phyloP scores from a whole-genome alignment of 2,797 vertebrate genomes.

The Bradypodion ventrale region DNA sequence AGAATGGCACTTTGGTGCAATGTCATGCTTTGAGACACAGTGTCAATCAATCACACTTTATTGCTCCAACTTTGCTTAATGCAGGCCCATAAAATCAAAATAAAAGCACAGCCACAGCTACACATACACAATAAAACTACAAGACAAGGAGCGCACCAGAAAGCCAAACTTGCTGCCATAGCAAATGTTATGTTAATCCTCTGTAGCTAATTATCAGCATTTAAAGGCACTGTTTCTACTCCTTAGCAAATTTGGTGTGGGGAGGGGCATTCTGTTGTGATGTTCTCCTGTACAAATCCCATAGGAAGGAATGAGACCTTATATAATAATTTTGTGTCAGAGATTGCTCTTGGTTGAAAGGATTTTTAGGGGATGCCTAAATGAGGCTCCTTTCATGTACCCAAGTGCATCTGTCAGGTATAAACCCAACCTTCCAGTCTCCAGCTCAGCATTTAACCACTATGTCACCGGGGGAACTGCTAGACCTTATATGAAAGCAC shows the following conservation, averaged over 20 bases:
- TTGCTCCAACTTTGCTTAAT: constrained; percentile 45
- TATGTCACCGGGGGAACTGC: no score
- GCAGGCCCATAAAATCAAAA: constrained; percentile 39
- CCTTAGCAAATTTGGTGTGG: not conserved
- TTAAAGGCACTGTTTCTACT: not conserved
- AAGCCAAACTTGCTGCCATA: constrained; percentile 26
- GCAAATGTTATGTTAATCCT: not conserved
- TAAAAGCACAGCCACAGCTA: constrained; percentile 21
- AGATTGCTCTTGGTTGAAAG: no score
- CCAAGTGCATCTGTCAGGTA: no score
- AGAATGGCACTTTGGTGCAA: constrained; percentile 23
- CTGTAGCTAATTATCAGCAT: constrained; percentile 15
- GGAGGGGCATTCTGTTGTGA: not conserved
- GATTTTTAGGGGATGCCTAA: no score
- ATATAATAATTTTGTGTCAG: no score
- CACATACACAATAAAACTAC: constrained; percentile 18
- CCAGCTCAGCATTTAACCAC: no score
- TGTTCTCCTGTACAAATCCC: not conserved
- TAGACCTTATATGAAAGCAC: no score
- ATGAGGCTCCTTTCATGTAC: no score
- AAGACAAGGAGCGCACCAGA: constrained; percentile 10
- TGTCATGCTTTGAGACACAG: constrained; percentile 15
- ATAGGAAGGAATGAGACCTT: not conserved
- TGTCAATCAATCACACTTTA: constrained; percentile 47
- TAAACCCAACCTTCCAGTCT: no score